Evolutionary conservation across 2,888 invertebrate species (phyloP).

Genomic region (Drosophila dives): DNA sequence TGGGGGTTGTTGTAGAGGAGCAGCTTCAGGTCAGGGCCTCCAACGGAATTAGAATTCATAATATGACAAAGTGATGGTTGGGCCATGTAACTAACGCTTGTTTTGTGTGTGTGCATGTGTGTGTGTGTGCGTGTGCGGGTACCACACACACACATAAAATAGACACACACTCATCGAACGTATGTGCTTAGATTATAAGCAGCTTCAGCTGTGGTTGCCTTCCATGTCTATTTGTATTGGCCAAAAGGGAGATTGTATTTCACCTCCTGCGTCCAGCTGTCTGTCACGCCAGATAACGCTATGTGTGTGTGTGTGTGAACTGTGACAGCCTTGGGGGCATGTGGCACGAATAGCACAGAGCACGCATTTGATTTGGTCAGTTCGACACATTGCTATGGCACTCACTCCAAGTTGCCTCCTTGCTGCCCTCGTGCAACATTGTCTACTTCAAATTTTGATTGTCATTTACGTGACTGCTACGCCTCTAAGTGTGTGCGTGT

Average conservation of each 20-base stretch:
- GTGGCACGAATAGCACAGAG: conserved; percentile 25
- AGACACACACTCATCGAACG: conserved; percentile 7
- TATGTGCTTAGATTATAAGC: conserved; percentile 71
- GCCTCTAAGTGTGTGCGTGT: not conserved
- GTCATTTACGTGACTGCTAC: conserved; percentile 75
- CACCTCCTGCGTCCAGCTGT: conserved; percentile 11
- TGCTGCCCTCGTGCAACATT: conserved; percentile 36
- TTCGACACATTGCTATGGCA: conserved; percentile 54
- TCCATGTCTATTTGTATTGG: conserved; percentile 64
- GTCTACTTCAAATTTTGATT: conserved; percentile 75
- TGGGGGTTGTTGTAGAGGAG: conserved; percentile 1
- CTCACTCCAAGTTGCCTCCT: conserved; percentile 28
- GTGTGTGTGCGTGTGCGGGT: conserved; percentile 43
- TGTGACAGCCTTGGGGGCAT: conserved; percentile 75
- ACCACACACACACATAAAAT: conserved; percentile 31
- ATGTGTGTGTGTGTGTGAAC: conserved; percentile 63
- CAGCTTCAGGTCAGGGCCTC: conserved; percentile 64
- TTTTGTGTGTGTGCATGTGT: conserved; percentile 17
- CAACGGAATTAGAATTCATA: conserved; percentile 76
- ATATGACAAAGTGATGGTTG: conserved; percentile 70
- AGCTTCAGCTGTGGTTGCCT: conserved; percentile 68
- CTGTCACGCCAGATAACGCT: conserved; percentile 59
- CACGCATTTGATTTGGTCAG: conserved; percentile 77
- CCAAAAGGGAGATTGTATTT: conserved; percentile 53
- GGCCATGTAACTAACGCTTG: conserved; percentile 71